Conservation (phyloP, 2,888 invertebrate species). For the Zele albiditarsus region DNA sequence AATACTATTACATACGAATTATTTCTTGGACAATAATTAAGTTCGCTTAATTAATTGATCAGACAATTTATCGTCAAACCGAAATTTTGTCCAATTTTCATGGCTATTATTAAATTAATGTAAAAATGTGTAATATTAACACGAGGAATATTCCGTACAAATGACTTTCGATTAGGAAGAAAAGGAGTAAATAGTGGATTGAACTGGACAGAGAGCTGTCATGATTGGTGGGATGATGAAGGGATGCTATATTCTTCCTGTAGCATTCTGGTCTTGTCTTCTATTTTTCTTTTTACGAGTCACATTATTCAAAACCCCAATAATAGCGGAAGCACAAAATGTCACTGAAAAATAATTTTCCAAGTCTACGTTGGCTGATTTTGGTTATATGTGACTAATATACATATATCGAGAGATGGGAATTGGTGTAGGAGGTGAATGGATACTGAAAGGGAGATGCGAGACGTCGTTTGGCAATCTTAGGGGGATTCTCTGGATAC, state of each 20-base stretch:
- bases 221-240: no score
- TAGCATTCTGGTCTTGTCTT: constrained; percentile 3
- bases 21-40: constrained; percentile 1
- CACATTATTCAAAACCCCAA: neutral
- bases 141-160: neutral
- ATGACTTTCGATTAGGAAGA: constrained; percentile 10
- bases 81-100: neutral
- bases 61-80: neutral
- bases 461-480: constrained; percentile 72
- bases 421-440: neutral
- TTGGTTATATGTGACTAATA: constrained; percentile 25
- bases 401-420: constrained; percentile 13
- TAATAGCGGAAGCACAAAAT: neutral
- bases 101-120: neutral
- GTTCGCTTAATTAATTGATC: neutral
- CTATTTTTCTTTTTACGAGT: constrained; percentile 22
- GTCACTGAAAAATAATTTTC: constrained; percentile 24
- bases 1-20: neutral
- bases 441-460: constrained; percentile 48
- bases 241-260: no score
- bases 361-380: constrained; percentile 16
- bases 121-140: no score
- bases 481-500: constrained; percentile 72
- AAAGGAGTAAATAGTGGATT: no score
- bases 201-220: no score